These are phyloP conservation scores for Chelidonichthys spinosus DNA, from an alignment of 2,797 vertebrate genomes.

Conservation along the genomic window DNA sequence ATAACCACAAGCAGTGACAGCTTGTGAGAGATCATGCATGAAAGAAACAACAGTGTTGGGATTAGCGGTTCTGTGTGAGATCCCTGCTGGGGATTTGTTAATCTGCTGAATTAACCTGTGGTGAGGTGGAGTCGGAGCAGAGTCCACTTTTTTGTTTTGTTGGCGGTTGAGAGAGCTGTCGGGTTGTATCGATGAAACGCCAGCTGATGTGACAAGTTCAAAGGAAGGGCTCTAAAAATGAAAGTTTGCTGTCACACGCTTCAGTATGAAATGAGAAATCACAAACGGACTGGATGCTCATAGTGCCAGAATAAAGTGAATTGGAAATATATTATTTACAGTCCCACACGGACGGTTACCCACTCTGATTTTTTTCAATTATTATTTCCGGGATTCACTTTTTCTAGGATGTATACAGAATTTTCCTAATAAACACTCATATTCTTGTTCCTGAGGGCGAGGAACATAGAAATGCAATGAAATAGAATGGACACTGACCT, in stretches of 20 bases:
- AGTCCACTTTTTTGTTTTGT: conserved; percentile 25
- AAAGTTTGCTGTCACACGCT: conserved; percentile 33
- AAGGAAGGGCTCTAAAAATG: conserved; percentile 46
- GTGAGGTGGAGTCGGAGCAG: conserved; percentile 46
- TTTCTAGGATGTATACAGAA: not conserved
- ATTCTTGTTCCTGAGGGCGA: not conserved
- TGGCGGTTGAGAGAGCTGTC: conserved; percentile 44
- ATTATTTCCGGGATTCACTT: not conserved
- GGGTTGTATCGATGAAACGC: conserved; percentile 53
- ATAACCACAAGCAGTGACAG: conserved; percentile 23
- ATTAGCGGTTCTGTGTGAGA: conserved; percentile 31
- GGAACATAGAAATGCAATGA: no score
- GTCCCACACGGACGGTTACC: not conserved
- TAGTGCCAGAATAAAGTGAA: conserved; percentile 1
- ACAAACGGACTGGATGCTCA: conserved; percentile 7
- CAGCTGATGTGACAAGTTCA: conserved; percentile 59
- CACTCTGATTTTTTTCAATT: not conserved
- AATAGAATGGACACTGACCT: no score
- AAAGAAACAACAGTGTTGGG: conserved; percentile 11
- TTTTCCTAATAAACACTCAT: not conserved
- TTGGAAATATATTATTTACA: conserved; percentile 2
- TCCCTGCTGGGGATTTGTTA: conserved; percentile 27
- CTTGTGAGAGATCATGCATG: conserved; percentile 26
- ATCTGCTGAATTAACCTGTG: conserved; percentile 59
- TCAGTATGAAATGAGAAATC: conserved; percentile 28